These are phyloP conservation scores for Anguilla megastoma DNA, from an alignment of 2,797 vertebrate genomes.

Conservation along the genomic window DNA sequence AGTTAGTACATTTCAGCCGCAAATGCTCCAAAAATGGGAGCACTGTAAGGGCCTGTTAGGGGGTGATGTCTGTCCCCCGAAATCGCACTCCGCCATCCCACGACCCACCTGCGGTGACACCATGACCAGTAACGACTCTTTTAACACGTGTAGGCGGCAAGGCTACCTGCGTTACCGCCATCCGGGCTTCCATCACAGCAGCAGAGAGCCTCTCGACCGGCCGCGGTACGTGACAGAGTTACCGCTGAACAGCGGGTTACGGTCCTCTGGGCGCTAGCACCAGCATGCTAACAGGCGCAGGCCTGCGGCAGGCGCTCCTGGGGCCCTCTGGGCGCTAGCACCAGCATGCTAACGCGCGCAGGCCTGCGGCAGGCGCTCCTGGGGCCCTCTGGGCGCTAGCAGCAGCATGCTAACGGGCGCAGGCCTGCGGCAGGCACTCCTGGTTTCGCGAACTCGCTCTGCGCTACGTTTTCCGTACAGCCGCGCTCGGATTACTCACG, in stretches of 20 bases:
- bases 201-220: neutral
- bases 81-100: too few relatives aligned
- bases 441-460: slow-evolving; percentile 40
- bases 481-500: slow-evolving; percentile 14
- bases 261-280: slow-evolving; percentile 51
- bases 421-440: slow-evolving; percentile 43
- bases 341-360: slow-evolving; percentile 38
- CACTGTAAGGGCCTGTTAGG: too few relatives aligned
- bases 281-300: too few relatives aligned
- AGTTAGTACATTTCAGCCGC: too few relatives aligned
- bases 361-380: slow-evolving; percentile 44
- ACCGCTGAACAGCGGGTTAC: slow-evolving; percentile 31
- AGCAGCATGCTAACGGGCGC: slow-evolving; percentile 36
- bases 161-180: neutral
- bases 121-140: too few relatives aligned
- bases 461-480: slow-evolving; percentile 23
- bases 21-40: too few relatives aligned
- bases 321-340: neutral
- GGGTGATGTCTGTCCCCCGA: too few relatives aligned
- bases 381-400: neutral
- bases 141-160: neutral
- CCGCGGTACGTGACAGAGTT: neutral
- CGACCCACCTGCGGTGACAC: too few relatives aligned
- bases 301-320: slow-evolving; percentile 32
- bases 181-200: neutral